Conservation (phyloP, 2,888 invertebrate species). For the Allophyes oxyacanthae region DNA sequence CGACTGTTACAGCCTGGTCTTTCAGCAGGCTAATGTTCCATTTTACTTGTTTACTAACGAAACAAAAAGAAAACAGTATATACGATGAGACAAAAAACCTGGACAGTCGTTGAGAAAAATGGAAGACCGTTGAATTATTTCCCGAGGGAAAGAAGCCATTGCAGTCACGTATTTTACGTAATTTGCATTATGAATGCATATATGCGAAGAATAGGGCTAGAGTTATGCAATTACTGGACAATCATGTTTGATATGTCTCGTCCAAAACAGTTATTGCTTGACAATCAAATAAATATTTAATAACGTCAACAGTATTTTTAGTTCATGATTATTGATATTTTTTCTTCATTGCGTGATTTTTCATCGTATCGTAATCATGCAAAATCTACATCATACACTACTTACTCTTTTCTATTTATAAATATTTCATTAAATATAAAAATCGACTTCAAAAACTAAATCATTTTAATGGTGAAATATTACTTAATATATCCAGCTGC, state of each 20-base stretch:
- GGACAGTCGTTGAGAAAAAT: slow-evolving; percentile 32
- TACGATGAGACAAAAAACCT: slow-evolving; percentile 11
- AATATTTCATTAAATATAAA: neutral
- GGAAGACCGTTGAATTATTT: slow-evolving; percentile 48
- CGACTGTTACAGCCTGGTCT: slow-evolving; percentile 15
- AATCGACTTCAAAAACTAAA: too few species aligned
- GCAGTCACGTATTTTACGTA: slow-evolving; percentile 58
- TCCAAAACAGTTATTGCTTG: slow-evolving; percentile 39
- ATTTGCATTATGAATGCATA: slow-evolving; percentile 75
- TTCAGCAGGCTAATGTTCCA: slow-evolving; percentile 13
- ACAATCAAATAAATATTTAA: slow-evolving; percentile 32
- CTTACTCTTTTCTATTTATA: neutral
- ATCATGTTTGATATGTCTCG: slow-evolving; percentile 46
- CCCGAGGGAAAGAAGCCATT: slow-evolving; percentile 54
- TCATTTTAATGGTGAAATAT: too few species aligned
- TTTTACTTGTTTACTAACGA: slow-evolving; percentile 15
- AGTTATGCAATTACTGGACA: slow-evolving; percentile 66
- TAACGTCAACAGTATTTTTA: slow-evolving; percentile 13
- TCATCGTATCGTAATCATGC: neutral
- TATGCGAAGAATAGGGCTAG: slow-evolving; percentile 59
- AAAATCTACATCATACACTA: neutral
- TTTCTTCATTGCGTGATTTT: slow-evolving; percentile 1
- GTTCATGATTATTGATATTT: slow-evolving; percentile 24
- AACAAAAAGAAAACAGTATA: slow-evolving; percentile 28
- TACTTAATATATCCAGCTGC: slow-evolving; percentile 20